Evolutionary conservation across 2,797 vertebrate genomes (phyloP).

Genomic region (Taenioides sp.): DNA sequence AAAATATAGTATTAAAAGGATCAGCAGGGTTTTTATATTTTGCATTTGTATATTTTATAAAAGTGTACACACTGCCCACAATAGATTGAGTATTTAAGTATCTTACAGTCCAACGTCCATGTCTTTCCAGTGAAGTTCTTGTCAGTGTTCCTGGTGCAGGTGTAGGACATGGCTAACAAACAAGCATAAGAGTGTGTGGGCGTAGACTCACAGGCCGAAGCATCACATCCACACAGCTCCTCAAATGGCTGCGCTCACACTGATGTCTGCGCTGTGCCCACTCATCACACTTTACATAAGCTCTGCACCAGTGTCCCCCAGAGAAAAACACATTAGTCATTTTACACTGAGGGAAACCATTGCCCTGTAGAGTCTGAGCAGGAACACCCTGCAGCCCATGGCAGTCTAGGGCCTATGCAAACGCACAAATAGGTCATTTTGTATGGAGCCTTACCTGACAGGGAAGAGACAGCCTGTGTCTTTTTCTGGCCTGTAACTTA

Average conservation of each 20-base stretch:
- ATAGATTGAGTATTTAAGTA: neutral
- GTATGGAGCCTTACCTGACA: slow-evolving; percentile 24
- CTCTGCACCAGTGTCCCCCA: slow-evolving; percentile 28
- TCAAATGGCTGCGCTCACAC: slow-evolving; percentile 62
- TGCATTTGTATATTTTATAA: too few species aligned
- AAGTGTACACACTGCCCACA: too few species aligned
- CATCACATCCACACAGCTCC: slow-evolving; percentile 58
- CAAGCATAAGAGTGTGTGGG: slow-evolving; percentile 63
- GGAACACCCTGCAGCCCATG: slow-evolving; percentile 53
- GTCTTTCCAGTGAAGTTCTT: slow-evolving; percentile 26
- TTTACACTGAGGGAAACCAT: slow-evolving; percentile 56
- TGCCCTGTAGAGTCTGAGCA: slow-evolving; percentile 29
- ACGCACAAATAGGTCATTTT: slow-evolving; percentile 36
- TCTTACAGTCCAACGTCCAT: neutral
- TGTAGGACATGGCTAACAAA: slow-evolving; percentile 58
- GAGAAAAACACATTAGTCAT: slow-evolving; percentile 60
- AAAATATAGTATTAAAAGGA: neutral
- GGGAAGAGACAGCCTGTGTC: slow-evolving; percentile 31
- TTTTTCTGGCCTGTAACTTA: slow-evolving; percentile 44
- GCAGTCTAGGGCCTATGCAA: slow-evolving; percentile 26
- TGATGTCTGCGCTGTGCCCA: slow-evolving; percentile 62
- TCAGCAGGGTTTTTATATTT: neutral
- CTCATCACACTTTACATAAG: slow-evolving; percentile 71
- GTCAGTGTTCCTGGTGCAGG: slow-evolving; percentile 44
- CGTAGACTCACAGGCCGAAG: slow-evolving; percentile 49